These are phyloP conservation scores for Dryomyza anilis DNA, from an alignment of 2,888 invertebrate species.

Conservation along the genomic window DNA sequence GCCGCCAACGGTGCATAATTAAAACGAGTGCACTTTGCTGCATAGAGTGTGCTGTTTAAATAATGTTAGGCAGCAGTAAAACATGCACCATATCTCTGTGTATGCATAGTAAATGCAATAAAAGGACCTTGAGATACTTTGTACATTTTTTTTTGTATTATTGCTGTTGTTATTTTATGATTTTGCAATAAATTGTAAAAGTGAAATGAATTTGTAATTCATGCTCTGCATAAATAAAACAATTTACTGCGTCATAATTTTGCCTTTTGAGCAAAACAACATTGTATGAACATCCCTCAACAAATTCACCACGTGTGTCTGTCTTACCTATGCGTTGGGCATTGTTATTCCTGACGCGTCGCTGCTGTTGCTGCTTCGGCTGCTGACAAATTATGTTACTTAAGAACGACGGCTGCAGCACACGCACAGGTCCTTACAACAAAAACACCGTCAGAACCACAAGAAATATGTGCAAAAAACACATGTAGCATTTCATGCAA, in stretches of 20 bases:
- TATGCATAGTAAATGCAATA: too few relatives aligned
- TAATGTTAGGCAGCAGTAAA: too few relatives aligned
- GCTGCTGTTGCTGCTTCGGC: neutral
- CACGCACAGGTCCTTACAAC: neutral
- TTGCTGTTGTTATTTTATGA: too few relatives aligned
- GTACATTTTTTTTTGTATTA: too few relatives aligned
- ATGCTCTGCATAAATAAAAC: neutral
- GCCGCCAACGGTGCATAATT: neutral
- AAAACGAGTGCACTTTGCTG: slow-evolving; percentile 2
- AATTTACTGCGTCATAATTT: slow-evolving; percentile 3
- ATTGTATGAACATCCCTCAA: too few relatives aligned
- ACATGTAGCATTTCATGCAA: neutral
- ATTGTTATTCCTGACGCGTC: slow-evolving; percentile 10
- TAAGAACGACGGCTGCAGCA: neutral
- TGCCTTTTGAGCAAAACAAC: too few relatives aligned
- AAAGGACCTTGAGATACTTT: too few relatives aligned
- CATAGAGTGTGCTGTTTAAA: too few relatives aligned
- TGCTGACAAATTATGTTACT: slow-evolving; percentile 16
- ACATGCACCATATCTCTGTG: too few relatives aligned
- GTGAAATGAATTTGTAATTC: neutral
- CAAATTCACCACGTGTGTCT: too few relatives aligned
- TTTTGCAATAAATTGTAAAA: neutral
- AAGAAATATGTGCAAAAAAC: neutral
- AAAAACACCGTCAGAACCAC: neutral
- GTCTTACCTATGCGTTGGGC: neutral